Percentiles rank a stretch among this genome's conserved stretches.
Evolutionary conservation across 2,797 vertebrate genomes (phyloP).

Genomic region (Anniella stebbinsi): DNA sequence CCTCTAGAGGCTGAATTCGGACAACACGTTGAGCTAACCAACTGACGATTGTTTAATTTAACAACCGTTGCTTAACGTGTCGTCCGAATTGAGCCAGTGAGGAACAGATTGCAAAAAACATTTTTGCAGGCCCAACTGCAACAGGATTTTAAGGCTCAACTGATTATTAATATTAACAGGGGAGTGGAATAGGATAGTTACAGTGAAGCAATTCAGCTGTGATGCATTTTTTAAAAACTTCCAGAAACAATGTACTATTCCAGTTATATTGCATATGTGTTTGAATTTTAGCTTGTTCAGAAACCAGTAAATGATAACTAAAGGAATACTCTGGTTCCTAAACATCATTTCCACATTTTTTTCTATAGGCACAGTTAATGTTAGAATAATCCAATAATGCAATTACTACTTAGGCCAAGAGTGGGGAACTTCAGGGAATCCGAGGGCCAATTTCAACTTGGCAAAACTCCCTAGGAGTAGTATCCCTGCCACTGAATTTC

Average conservation of each 20-base stretch:
- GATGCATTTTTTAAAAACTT: not conserved
- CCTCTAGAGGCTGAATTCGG: too few relatives aligned
- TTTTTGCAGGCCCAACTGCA: not conserved
- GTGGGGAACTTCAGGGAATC: too few relatives aligned
- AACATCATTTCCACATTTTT: not conserved
- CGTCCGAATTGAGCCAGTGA: too few relatives aligned
- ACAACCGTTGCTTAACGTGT: too few relatives aligned
- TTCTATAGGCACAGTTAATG: not conserved
- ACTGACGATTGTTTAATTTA: too few relatives aligned
- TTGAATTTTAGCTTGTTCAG: conserved; percentile 4
- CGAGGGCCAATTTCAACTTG: too few relatives aligned
- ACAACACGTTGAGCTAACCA: too few relatives aligned
- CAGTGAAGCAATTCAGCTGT: not conserved
- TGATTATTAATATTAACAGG: not conserved
- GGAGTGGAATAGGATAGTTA: not conserved
- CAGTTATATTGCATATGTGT: not conserved
- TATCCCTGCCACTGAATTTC: too few relatives aligned
- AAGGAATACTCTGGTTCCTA: not conserved
- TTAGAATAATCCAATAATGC: not conserved
- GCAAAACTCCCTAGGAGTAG: too few relatives aligned
- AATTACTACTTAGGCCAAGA: not conserved
- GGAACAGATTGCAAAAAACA: not conserved
- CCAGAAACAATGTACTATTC: not conserved
- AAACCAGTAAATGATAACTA: not conserved
- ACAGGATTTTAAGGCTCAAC: not conserved